Conservation (phyloP, 2,888 invertebrate genomes). For the Pseudococcus jackbeardsleyi region DNA sequence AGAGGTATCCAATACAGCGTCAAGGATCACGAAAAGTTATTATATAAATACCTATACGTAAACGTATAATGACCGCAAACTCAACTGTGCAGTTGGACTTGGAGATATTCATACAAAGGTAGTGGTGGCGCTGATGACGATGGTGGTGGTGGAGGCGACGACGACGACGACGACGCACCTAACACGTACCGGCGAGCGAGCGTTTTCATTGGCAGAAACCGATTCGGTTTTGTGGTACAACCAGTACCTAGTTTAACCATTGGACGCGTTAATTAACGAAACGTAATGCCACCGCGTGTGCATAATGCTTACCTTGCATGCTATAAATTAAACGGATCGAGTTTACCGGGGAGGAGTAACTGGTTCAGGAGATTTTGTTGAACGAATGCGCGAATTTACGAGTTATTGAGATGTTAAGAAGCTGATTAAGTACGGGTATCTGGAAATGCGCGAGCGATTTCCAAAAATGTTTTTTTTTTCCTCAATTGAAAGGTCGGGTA, state of each 20-base stretch:
- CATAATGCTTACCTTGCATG: conserved; percentile 64
- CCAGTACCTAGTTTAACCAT: conserved; percentile 24
- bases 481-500: too few species aligned
- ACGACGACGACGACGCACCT: not conserved
- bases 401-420: too few species aligned
- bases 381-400: too few species aligned
- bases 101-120: not conserved
- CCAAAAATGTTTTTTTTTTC: too few species aligned
- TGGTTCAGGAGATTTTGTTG: too few species aligned
- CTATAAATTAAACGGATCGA: not conserved
- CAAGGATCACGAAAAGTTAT: conserved; percentile 17
- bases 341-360: too few species aligned
- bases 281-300: conserved; percentile 48
- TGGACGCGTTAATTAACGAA: conserved; percentile 32
- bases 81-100: not conserved
- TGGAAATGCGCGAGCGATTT: too few species aligned
- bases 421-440: too few species aligned
- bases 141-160: conserved; percentile 1
- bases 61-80: not conserved
- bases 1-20: not conserved
- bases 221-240: conserved; percentile 20
- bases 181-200: not conserved
- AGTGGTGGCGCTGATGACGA: not conserved
- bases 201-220: conserved; percentile 4
- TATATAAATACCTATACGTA: not conserved